phyloP scores from a whole-genome alignment of 2,888 invertebrate species.

The Tachystola acroxantha region DNA sequence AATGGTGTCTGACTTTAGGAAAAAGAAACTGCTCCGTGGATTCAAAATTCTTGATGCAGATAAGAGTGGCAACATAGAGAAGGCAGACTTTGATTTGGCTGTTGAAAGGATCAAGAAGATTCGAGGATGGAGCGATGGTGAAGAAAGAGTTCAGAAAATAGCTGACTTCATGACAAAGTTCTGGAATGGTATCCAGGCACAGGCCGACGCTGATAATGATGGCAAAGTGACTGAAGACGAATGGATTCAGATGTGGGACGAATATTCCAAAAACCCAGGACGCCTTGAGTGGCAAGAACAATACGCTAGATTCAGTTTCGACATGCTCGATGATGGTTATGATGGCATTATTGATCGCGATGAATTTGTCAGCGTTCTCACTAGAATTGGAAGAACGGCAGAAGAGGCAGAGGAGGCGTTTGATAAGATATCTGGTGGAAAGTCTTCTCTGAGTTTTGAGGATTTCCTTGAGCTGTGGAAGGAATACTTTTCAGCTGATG shows the following conservation, averaged over 20 bases:
- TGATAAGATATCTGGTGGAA: background rate
- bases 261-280: slow-evolving; percentile 79
- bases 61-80: slow-evolving; percentile 91
- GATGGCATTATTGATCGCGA: background rate
- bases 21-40: slow-evolving; percentile 91
- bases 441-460: background rate
- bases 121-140: slow-evolving; percentile 86
- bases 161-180: slow-evolving; percentile 86
- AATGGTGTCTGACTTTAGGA: slow-evolving; percentile 90
- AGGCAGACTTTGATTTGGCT: slow-evolving; percentile 91
- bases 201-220: slow-evolving; percentile 90
- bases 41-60: slow-evolving; percentile 94
- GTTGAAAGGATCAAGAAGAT: slow-evolving; percentile 89
- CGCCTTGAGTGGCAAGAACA: background rate
- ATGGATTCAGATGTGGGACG: slow-evolving; percentile 93
- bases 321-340: background rate
- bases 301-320: background rate
- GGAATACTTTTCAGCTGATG: slow-evolving; percentile 1
- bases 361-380: background rate
- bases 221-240: slow-evolving; percentile 91
- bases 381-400: background rate
- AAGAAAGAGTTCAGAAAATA: slow-evolving; percentile 85
- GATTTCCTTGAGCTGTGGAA: background rate
- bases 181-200: slow-evolving; percentile 88
- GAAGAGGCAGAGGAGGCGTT: background rate